Evolutionary conservation across 2,888 invertebrate species (phyloP), one percentile per base, ranked within the genome.

Genomic region (Nasonovia ribisnigri): DNA sequence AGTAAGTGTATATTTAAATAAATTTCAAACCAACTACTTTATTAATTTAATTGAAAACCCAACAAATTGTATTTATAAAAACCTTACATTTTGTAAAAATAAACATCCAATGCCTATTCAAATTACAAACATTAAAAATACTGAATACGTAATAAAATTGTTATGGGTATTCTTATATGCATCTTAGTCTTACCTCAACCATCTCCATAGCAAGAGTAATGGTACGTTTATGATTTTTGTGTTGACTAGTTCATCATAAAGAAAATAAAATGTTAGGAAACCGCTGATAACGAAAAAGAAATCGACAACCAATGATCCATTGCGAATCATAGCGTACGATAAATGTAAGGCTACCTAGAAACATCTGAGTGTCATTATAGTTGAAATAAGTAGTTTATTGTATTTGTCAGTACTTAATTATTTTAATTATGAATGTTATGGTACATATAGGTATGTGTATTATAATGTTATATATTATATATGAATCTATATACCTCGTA

Each of bases 251-350:
- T 92, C 92, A 6, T 92, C 92, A 20, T 92, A 92, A n/a, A 92
- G 92, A 43, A 92, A 92, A 92, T 92, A 51, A 88, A 92, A 92
- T n/a, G 92, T 92, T 16, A 92, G n/a, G 43, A 92, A 92, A 43
- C 92, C 92, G 2, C 92, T 92, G 43, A 92, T 92, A 1, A 92
- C 88, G 16, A 92, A 92, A 88, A 92, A 92, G 51, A 92, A 54
- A 54, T 92, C 92, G 13, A 92, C 92, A 3, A 92, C 88, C 51
- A 92, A 88, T 26, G 92, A 88, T 88, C 92, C 92, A 24, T 92
- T 92, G 20, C 77, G 92, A n/a, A 88, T 67, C 92, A 92, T 88
- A 3, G 43, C 88, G 10, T 92, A 77, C n/a, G 51, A 51, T 29
- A 88, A 92, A 88, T 88, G 77, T 42, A 88, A 29, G 3, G 51